A percentile compares a stretch with the other conserved stretches of the same genome.
These are phyloP conservation scores for Paragorgia papillata DNA, from an alignment of 92 coral and sea anemone species.

Conservation along the genomic window DNA sequence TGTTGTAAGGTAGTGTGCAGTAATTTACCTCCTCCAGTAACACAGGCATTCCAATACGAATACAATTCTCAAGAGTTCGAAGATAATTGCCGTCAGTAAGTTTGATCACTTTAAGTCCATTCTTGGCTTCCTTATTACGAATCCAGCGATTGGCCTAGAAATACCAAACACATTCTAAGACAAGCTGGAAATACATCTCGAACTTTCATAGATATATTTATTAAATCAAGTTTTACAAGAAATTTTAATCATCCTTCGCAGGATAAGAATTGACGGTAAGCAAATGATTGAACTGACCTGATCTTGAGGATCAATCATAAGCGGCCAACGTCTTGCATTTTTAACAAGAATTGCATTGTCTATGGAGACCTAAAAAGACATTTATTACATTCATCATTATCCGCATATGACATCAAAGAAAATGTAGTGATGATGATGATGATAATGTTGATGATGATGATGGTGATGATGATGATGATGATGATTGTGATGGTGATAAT, in stretches of 20 bases:
- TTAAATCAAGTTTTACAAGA: not conserved
- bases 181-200: no score
- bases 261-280: no score
- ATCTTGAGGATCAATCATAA: conserved; percentile 99
- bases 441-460: no score
- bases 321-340: conserved; percentile 95
- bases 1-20: not conserved
- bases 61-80: conserved; percentile 97
- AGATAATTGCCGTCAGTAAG: conserved; percentile 95
- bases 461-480: no score
- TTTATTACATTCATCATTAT: no score
- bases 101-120: conserved; percentile 92
- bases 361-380: conserved; percentile 76
- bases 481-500: no score
- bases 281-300: conserved; percentile 77
- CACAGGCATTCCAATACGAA: conserved; percentile 99
- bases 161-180: no score
- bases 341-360: conserved; percentile 97
- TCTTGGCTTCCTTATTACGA: conserved; percentile 95
- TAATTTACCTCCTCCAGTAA: conserved; percentile 75
- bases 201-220: no score
- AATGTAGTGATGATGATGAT: no score
- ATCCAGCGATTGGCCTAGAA: conserved; percentile 97
- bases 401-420: no score
- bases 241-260: not conserved